Evolutionary conservation across 2,797 vertebrate species (phyloP).

Genomic region (Pantherophis vulpinus): DNA sequence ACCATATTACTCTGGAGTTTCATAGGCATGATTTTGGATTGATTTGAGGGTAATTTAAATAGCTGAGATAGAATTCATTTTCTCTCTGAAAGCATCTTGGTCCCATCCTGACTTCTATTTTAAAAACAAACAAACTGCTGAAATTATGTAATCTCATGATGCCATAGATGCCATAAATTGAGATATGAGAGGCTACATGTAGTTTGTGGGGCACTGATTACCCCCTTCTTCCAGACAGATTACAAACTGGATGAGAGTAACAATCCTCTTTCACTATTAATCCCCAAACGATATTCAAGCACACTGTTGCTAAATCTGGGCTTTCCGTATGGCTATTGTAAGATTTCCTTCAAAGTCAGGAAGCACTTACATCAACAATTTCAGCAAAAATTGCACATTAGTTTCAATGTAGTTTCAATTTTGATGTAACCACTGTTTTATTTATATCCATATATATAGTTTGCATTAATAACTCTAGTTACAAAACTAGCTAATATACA

Average conservation of each 20-base stretch:
- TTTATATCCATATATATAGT: neutral
- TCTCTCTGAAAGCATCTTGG: neutral
- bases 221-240: neutral
- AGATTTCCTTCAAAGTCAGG: neutral
- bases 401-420: neutral
- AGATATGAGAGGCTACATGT: neutral
- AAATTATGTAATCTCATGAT: neutral
- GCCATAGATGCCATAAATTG: neutral
- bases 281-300: neutral
- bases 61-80: neutral
- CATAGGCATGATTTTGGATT: neutral
- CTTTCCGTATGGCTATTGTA: neutral
- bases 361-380: slow-evolving; percentile 2
- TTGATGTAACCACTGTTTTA: neutral
- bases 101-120: neutral
- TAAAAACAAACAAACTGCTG: neutral
- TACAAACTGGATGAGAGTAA: neutral
- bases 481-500: neutral
- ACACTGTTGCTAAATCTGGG: neutral
- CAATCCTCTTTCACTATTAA: neutral
- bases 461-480: neutral
- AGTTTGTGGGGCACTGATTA: neutral
- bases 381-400: neutral
- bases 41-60: neutral
- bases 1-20: neutral